Conservation (phyloP, 2,888 invertebrate species). For the Oscheius sp. region DNA sequence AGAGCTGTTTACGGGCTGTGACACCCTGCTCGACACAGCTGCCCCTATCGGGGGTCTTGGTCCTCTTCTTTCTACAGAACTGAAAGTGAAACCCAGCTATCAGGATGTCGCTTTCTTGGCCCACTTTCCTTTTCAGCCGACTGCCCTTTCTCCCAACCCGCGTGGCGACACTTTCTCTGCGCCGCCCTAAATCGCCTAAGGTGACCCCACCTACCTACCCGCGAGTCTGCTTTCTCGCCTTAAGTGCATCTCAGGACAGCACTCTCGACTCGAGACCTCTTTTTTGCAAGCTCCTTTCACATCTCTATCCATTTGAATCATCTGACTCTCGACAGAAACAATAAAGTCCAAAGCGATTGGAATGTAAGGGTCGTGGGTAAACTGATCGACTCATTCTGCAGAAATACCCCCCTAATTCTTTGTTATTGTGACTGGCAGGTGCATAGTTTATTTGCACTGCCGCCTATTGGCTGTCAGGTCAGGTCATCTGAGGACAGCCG, state of each 20-base stretch:
- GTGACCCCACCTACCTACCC: slow-evolving; percentile 3
- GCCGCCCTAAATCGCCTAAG: slow-evolving; percentile 35
- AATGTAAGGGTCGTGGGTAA: neutral
- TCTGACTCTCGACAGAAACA: too few relatives aligned
- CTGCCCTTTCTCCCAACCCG: slow-evolving; percentile 3
- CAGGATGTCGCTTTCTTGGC: slow-evolving; percentile 37
- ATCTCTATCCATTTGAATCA: too few relatives aligned
- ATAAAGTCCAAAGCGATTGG: neutral
- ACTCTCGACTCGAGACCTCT: neutral
- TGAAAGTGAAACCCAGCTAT: slow-evolving; percentile 26
- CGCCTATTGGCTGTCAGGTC: slow-evolving; percentile 33
- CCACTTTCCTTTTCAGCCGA: slow-evolving; percentile 29
- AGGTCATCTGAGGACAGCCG: slow-evolving; percentile 37
- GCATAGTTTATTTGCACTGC: slow-evolving; percentile 35
- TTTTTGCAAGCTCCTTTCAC: too few relatives aligned
- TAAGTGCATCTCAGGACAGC: slow-evolving; percentile 2
- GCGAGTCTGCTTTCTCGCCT: neutral
- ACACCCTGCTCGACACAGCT: slow-evolving; percentile 3
- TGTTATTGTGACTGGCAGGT: slow-evolving; percentile 19
- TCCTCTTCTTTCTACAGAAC: neutral
- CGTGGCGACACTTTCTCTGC: slow-evolving; percentile 28
- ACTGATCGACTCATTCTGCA: neutral
- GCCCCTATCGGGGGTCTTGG: slow-evolving; percentile 17
- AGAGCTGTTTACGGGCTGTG: slow-evolving; percentile 34
- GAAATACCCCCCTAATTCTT: neutral